phyloP scores from a whole-genome alignment of 2,888 invertebrate species.

The Callyntrura sp. region DNA sequence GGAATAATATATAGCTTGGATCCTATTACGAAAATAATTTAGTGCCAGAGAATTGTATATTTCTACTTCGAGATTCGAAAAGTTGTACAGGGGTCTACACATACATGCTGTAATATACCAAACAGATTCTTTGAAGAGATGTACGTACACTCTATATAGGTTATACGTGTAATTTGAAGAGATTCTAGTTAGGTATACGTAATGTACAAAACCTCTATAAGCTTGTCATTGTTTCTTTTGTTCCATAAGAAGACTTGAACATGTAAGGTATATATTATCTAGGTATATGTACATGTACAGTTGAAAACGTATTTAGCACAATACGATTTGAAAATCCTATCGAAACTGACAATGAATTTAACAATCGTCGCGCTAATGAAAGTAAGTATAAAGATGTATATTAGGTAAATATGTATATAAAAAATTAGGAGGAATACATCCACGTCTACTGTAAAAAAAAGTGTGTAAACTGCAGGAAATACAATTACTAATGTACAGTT shows the following conservation, averaged over 20 bases:
- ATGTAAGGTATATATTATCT: too few species aligned
- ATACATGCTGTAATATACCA: neutral
- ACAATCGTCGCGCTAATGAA: constrained; percentile 1
- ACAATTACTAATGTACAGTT: neutral
- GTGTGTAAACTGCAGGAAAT: neutral
- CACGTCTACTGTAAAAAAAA: neutral
- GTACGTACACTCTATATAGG: too few species aligned
- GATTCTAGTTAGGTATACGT: neutral
- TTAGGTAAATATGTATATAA: neutral
- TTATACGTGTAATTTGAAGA: constrained; percentile 8
- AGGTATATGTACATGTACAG: neutral
- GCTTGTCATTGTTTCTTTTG: too few species aligned
- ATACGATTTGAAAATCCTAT: constrained; percentile 28
- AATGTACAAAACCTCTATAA: neutral
- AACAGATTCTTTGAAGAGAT: neutral
- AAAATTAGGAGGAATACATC: neutral
- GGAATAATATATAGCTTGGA: too few species aligned
- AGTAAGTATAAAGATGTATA: neutral
- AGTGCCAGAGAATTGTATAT: constrained; percentile 12
- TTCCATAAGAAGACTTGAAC: constrained; percentile 14
- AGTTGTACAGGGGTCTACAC: neutral
- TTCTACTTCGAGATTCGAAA: constrained; percentile 18
- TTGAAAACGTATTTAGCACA: neutral
- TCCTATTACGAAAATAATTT: neutral
- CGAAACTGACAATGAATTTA: constrained; percentile 44